These are phyloP conservation scores for Ceyx margarethae DNA, from an alignment of 2,113 vertebrate genomes.

Conservation along the genomic window DNA sequence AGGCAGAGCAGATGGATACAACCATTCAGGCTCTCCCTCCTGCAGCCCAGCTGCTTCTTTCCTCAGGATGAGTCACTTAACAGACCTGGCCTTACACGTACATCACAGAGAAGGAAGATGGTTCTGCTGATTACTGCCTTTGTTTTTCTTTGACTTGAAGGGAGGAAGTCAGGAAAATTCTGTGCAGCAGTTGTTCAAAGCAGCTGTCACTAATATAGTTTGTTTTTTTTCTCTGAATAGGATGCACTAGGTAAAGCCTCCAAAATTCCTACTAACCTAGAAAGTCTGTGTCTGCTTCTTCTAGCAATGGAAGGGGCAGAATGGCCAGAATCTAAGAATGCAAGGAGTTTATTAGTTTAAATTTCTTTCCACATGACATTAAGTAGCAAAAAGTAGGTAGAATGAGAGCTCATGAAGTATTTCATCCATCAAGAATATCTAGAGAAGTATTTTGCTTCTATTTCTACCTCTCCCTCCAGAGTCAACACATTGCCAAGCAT, in stretches of 20 bases:
- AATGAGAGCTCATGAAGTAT: not conserved
- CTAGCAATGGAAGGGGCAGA: not conserved
- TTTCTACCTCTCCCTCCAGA: not conserved
- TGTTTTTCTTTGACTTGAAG: not conserved
- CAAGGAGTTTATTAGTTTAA: not conserved
- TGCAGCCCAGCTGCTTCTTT: not conserved
- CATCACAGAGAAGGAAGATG: not conserved
- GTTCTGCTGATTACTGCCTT: not conserved
- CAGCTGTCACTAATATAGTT: not conserved
- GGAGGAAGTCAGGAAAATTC: not conserved
- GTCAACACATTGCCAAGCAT: not conserved
- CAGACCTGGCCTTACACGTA: not conserved
- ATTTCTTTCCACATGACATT: not conserved
- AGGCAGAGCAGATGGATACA: not conserved
- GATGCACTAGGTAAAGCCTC: not conserved
- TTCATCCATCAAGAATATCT: rapidly evolving
- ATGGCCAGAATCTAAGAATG: not conserved
- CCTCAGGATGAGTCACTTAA: not conserved
- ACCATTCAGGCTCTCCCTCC: not conserved
- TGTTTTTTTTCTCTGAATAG: not conserved
- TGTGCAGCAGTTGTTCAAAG: not conserved
- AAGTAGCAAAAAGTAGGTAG: not conserved
- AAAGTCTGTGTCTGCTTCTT: not conserved
- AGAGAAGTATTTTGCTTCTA: not conserved
- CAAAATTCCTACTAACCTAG: not conserved